A percentile compares a stretch with the other conserved stretches of the same genome.
Conservation (phyloP, 2,113 vertebrate species). For the Furnarius figulus region DNA sequence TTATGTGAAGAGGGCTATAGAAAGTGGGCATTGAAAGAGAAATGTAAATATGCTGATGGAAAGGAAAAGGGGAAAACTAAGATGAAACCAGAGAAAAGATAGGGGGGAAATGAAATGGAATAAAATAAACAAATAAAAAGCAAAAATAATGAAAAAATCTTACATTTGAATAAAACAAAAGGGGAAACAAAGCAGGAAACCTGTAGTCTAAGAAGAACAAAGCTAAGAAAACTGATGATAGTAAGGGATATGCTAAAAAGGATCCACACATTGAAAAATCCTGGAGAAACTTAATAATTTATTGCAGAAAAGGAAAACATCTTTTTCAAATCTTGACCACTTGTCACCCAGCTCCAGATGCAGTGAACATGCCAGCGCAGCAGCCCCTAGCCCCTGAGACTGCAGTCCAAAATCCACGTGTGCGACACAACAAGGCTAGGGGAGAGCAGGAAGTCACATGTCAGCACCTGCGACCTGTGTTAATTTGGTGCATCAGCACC, state of each 20-base stretch:
- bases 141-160: neutral
- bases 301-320: neutral
- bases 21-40: conserved; percentile 20
- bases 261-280: neutral
- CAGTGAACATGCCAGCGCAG: fast-evolving
- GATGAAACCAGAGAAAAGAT: neutral
- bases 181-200: neutral
- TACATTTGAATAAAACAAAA: neutral
- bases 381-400: neutral
- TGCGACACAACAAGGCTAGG: neutral
- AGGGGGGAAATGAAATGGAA: neutral
- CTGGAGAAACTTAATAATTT: neutral
- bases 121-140: neutral
- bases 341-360: neutral
- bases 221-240: neutral
- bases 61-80: neutral
- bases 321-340: neutral
- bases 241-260: neutral
- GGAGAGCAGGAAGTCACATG: conserved; percentile 50
- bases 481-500: conserved; percentile 61
- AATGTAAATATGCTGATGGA: conserved; percentile 12
- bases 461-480: conserved; percentile 45
- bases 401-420: neutral
- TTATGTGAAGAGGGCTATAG: neutral
- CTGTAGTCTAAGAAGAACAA: neutral